phyloP scores from a whole-genome alignment of 2,797 vertebrate genomes.

The Protonibea diacanthus region DNA sequence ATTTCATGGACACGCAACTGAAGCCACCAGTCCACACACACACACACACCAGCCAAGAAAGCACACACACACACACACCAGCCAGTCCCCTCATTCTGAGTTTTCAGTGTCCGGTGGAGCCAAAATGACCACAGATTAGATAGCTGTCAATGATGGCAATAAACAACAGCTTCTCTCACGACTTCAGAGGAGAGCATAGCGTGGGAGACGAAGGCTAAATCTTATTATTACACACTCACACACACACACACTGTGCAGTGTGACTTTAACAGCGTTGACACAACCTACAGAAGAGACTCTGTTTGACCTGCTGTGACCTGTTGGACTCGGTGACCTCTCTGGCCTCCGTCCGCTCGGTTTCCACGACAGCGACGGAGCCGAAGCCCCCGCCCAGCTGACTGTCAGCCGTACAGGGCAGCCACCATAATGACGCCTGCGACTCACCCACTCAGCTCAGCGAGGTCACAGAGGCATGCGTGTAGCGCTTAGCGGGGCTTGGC shows the following conservation, averaged over 20 bases:
- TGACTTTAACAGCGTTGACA: slow-evolving; percentile 14
- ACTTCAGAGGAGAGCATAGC: slow-evolving; percentile 10
- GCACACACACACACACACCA: slow-evolving; percentile 10
- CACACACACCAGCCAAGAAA: slow-evolving; percentile 3
- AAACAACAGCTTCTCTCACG: slow-evolving; percentile 40
- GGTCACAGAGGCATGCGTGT: slow-evolving; percentile 51
- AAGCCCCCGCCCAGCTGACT: slow-evolving; percentile 17
- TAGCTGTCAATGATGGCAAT: slow-evolving; percentile 43
- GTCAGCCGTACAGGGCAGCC: slow-evolving; percentile 2
- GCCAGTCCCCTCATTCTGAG: slow-evolving; percentile 14
- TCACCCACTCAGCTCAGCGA: slow-evolving; percentile 41
- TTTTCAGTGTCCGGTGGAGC: slow-evolving; percentile 34
- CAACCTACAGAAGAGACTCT: background rate
- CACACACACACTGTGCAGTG: background rate
- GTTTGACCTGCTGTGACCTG: slow-evolving; percentile 52
- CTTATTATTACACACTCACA: background rate
- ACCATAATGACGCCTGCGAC: slow-evolving; percentile 31
- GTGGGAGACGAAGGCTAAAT: background rate
- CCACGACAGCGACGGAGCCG: background rate
- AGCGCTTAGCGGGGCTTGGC: slow-evolving; percentile 42
- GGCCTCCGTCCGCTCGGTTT: slow-evolving; percentile 13
- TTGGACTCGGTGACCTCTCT: slow-evolving; percentile 44
- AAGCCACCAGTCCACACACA: slow-evolving; percentile 1
- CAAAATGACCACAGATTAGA: slow-evolving; percentile 46
- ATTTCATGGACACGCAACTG: slow-evolving; percentile 34